Percentiles rank a stretch among this genome's conserved stretches.
phyloP scores from a whole-genome alignment of 2,888 invertebrate genomes.

The Polydrusus pterygomalis region DNA sequence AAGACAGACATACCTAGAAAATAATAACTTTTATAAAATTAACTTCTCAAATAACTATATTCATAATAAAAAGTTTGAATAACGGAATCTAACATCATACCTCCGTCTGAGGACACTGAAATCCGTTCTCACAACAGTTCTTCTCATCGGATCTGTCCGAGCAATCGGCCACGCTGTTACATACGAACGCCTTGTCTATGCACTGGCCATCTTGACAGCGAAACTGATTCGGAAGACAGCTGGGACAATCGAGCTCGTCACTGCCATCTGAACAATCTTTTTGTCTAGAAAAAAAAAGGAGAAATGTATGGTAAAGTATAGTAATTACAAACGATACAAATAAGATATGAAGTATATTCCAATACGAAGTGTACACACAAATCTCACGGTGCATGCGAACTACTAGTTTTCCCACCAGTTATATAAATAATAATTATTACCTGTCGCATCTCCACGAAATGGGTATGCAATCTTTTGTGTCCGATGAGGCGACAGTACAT shows the following conservation, averaged over 20 bases:
- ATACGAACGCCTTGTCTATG: slow-evolving; percentile 69
- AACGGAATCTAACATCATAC: slow-evolving; percentile 35
- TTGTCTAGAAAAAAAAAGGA: slow-evolving; percentile 73
- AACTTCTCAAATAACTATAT: too few relatives aligned
- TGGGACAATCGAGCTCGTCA: slow-evolving; percentile 84
- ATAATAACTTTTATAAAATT: not conserved
- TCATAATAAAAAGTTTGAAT: not conserved
- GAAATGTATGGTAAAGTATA: too few relatives aligned
- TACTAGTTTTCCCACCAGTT: too few relatives aligned
- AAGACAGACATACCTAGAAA: slow-evolving; percentile 78
- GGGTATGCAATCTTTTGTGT: slow-evolving; percentile 81
- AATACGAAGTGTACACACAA: too few relatives aligned
- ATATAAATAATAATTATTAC: slow-evolving; percentile 6
- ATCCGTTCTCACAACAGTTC: slow-evolving; percentile 80
- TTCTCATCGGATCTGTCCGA: slow-evolving; percentile 81
- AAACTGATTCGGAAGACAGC: slow-evolving; percentile 83
- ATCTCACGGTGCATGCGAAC: too few relatives aligned
- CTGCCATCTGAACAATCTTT: slow-evolving; percentile 89
- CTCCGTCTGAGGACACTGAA: slow-evolving; percentile 83
- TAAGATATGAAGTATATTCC: too few relatives aligned
- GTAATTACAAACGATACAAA: too few relatives aligned
- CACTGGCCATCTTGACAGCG: slow-evolving; percentile 74
- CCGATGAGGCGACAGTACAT: slow-evolving; percentile 76
- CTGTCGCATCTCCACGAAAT: slow-evolving; percentile 84
- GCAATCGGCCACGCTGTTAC: slow-evolving; percentile 80